These are phyloP conservation scores for Gouania willdenowi DNA, from an alignment of 2,797 vertebrate species.

Conservation along the genomic window DNA sequence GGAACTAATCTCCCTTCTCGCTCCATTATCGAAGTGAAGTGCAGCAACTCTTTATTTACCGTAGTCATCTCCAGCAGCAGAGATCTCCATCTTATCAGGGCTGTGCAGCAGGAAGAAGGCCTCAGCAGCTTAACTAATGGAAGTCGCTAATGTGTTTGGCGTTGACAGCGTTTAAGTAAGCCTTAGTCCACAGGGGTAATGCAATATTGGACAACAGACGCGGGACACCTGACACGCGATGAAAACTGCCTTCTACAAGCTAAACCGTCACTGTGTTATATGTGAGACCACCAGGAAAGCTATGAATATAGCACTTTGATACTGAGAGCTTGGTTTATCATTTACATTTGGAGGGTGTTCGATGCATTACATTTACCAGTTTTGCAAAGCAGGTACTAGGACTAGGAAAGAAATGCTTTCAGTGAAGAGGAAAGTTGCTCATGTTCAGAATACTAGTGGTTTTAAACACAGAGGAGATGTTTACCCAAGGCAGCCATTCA, in stretches of 20 bases:
- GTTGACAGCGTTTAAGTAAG: slow-evolving; percentile 40
- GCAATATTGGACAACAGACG: neutral
- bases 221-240: slow-evolving; percentile 10
- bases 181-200: slow-evolving; percentile 20
- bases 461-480: neutral
- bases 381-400: too few relatives aligned
- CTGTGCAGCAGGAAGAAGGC: slow-evolving; percentile 55
- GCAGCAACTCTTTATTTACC: slow-evolving; percentile 61
- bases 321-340: too few relatives aligned
- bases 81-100: slow-evolving; percentile 61
- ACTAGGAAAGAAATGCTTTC: too few relatives aligned
- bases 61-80: slow-evolving; percentile 39
- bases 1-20: slow-evolving; percentile 35
- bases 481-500: neutral
- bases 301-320: too few relatives aligned
- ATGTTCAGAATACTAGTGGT: too few relatives aligned
- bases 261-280: neutral
- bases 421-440: too few relatives aligned
- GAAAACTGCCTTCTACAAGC: slow-evolving; percentile 13
- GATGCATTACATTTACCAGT: too few relatives aligned
- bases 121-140: slow-evolving; percentile 51
- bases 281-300: slow-evolving; percentile 1
- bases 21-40: slow-evolving; percentile 41
- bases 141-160: slow-evolving; percentile 45
- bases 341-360: too few relatives aligned